Evolutionary conservation across 1,140 invertebrate genomes (phyloP).

Genomic region (Drosophila murphyi): DNA sequence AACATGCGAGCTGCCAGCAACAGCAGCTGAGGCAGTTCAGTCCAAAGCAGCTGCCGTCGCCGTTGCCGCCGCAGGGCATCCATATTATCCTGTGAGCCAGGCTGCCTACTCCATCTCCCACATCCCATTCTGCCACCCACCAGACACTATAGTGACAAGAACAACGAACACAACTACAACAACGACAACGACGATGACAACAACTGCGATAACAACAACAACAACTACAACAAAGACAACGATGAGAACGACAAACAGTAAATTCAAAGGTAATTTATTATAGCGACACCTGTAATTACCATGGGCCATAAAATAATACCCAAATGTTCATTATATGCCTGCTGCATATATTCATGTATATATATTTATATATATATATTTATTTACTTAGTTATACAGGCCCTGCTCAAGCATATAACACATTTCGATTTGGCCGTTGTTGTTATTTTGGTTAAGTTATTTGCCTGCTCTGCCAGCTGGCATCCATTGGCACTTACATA

Average conservation of each 20-base stretch:
- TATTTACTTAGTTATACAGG: constrained; percentile 31
- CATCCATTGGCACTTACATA: constrained; percentile 7
- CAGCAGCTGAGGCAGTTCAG: constrained; percentile 27
- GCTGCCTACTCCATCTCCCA: background rate
- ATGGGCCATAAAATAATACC: constrained; percentile 78
- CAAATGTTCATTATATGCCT: constrained; percentile 11
- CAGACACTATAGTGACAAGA: constrained; percentile 61
- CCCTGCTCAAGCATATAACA: constrained; percentile 3
- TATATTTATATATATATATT: constrained; percentile 2
- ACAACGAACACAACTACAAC: constrained; percentile 50
- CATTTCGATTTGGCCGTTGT: constrained; percentile 13
- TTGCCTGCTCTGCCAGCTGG: background rate
- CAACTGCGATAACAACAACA: constrained; percentile 27
- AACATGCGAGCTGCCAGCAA: constrained; percentile 75
- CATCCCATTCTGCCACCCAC: constrained; percentile 8
- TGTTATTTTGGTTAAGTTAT: constrained; percentile 10
- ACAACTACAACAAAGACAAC: constrained; percentile 42
- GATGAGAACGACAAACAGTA: constrained; percentile 77
- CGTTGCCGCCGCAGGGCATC: constrained; percentile 32
- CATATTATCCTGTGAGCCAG: constrained; percentile 44
- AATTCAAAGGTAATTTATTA: constrained; percentile 83
- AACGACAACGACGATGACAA: constrained; percentile 35
- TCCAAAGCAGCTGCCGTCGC: constrained; percentile 26
- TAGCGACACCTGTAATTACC: constrained; percentile 82
- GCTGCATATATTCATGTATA: background rate